Percentiles rank a stretch among this genome's conserved stretches.
These are phyloP conservation scores for Neoscelio sp. DNA, from an alignment of 2,888 invertebrate genomes.

Conservation along the genomic window DNA sequence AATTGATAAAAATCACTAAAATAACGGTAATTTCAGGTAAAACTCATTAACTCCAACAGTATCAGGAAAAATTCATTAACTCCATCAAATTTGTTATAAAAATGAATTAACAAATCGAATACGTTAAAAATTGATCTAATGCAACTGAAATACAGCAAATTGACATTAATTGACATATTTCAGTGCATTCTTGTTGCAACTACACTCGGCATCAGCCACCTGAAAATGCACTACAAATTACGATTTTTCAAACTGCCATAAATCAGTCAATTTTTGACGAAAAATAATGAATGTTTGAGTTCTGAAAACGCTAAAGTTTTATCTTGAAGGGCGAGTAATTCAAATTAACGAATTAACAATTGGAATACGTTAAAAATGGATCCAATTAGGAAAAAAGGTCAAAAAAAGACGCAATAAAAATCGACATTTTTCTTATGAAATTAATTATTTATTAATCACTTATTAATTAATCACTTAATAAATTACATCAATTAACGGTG, in stretches of 20 bases:
- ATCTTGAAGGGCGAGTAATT: too few relatives aligned
- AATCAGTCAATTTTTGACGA: conserved; percentile 3
- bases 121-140: conserved; percentile 2
- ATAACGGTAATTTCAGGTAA: background rate
- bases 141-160: conserved; percentile 7
- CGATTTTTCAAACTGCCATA: conserved; percentile 5
- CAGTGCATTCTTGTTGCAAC: conserved; percentile 15
- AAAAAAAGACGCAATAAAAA: conserved; percentile 33
- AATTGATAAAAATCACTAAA: conserved; percentile 11
- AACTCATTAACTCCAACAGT: background rate
- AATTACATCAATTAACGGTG: conserved; percentile 11
- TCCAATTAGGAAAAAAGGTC: conserved; percentile 12
- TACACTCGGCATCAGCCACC: background rate
- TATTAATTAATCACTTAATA: background rate
- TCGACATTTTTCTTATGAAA: conserved; percentile 6
- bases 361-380: conserved; percentile 16
- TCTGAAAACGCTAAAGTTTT: too few relatives aligned
- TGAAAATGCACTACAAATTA: conserved; percentile 15
- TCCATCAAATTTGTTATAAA: conserved; percentile 13
- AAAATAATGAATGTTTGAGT: background rate
- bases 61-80: conserved; percentile 10
- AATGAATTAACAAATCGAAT: conserved; percentile 20
- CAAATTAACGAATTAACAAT: background rate
- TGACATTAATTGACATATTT: conserved; percentile 5
- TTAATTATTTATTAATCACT: background rate